Evolutionary conservation across 1,140 invertebrate genomes (phyloP).

Genomic region (Galendromus occidentalis): DNA sequence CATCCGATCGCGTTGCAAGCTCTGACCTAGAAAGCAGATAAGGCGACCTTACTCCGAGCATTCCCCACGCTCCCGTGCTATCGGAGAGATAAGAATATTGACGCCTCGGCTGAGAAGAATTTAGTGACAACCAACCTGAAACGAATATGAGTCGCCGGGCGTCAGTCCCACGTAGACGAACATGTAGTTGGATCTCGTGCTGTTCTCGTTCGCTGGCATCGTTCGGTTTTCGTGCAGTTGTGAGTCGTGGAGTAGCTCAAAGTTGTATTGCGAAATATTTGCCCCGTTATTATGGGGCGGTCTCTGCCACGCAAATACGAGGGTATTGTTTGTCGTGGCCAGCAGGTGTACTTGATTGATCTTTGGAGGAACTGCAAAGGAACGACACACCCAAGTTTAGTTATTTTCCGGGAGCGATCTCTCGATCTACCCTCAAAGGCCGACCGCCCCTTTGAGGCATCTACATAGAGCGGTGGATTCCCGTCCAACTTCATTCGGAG

Average conservation of each 20-base stretch:
- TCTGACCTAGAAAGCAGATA: too few relatives aligned
- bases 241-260: constrained; percentile 16
- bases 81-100: too few relatives aligned
- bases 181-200: constrained; percentile 19
- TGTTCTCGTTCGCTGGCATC: constrained; percentile 13
- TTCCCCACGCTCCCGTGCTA: too few relatives aligned
- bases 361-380: constrained; percentile 18
- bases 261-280: constrained; percentile 19
- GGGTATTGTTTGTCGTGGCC: constrained; percentile 21
- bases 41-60: too few relatives aligned
- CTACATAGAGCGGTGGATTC: too few relatives aligned
- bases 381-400: constrained; percentile 11
- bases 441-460: too few relatives aligned
- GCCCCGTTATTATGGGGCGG: constrained; percentile 21
- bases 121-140: constrained; percentile 16
- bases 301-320: constrained; percentile 21
- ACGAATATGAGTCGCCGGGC: constrained; percentile 20
- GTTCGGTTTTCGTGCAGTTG: constrained; percentile 19
- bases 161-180: constrained; percentile 21
- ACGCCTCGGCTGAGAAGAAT: too few relatives aligned
- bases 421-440: too few relatives aligned
- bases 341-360: constrained; percentile 21
- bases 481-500: too few relatives aligned
- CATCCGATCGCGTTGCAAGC: constrained; percentile 22
- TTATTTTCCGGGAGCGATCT: not conserved